Conservation (phyloP, 2,888 invertebrate species). For the Seira ritae region DNA sequence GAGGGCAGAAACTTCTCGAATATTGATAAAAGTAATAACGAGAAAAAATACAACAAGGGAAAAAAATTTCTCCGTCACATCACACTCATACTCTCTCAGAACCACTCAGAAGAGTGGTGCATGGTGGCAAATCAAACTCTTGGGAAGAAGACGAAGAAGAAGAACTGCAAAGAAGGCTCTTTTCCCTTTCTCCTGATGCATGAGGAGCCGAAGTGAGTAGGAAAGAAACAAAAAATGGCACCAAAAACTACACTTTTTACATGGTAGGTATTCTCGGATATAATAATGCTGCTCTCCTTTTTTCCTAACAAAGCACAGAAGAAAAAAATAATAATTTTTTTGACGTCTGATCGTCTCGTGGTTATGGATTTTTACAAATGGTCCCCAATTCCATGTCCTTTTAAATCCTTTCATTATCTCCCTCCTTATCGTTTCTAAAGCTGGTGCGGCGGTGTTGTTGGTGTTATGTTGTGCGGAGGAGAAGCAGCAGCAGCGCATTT, state of each 20-base stretch:
- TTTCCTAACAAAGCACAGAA: not conserved
- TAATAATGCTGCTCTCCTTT: not conserved
- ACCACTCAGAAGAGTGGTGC: no score
- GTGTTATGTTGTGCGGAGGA: no score
- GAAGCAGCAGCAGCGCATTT: no score
- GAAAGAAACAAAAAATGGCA: constrained; percentile 10
- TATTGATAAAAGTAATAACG: constrained; percentile 71
- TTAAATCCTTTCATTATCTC: no score
- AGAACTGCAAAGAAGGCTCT: constrained; percentile 4
- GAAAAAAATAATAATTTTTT: constrained; percentile 20
- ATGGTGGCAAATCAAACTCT: constrained; percentile 42
- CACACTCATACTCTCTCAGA: not conserved
- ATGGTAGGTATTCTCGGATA: not conserved
- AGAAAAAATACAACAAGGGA: constrained; percentile 63
- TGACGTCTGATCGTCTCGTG: constrained; percentile 44
- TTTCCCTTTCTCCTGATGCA: constrained; percentile 9
- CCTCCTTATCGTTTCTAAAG: no score
- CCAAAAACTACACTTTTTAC: no score
- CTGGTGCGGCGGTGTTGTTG: no score
- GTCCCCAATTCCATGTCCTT: no score
- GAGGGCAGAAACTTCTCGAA: constrained; percentile 65
- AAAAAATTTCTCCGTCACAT: constrained; percentile 58
- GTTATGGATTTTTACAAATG: no score
- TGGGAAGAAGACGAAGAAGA: constrained; percentile 23
- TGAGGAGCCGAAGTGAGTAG: constrained; percentile 23